Conservation (phyloP, 1,140 invertebrate species). For the Eumaeus atala region DNA sequence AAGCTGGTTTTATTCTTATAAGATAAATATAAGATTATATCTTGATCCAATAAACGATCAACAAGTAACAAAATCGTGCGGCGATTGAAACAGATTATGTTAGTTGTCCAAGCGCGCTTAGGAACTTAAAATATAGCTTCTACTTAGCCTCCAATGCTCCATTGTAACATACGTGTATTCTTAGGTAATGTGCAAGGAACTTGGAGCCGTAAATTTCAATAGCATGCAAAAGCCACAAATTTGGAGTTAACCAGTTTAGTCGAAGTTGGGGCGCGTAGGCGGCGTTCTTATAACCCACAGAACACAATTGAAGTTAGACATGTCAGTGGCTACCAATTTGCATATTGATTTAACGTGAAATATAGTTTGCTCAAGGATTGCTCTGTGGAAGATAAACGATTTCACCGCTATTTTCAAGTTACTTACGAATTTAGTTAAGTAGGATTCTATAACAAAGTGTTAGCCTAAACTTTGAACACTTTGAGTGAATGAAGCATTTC, state of each 20-base stretch:
- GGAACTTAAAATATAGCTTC: slow-evolving; percentile 21
- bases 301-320: slow-evolving; percentile 42
- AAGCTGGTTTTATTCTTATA: no score
- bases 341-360: slow-evolving; percentile 47
- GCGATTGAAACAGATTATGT: slow-evolving; percentile 14
- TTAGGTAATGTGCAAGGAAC: slow-evolving; percentile 41
- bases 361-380: slow-evolving; percentile 16
- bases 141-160: slow-evolving; percentile 27
- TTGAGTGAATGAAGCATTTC: no score
- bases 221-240: slow-evolving; percentile 65
- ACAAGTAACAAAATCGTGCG: neutral
- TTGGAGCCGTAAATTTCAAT: slow-evolving; percentile 68
- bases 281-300: slow-evolving; percentile 25
- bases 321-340: slow-evolving; percentile 46
- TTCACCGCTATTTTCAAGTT: neutral
- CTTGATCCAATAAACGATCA: no score
- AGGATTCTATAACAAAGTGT: no score
- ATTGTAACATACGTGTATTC: slow-evolving; percentile 35
- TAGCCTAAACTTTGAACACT: no score
- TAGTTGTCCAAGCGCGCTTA: slow-evolving; percentile 10
- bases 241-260: slow-evolving; percentile 52
- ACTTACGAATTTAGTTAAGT: no score
- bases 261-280: slow-evolving; percentile 46
- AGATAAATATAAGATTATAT: no score
- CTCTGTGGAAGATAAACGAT: slow-evolving; percentile 7